Conservation (phyloP, 2,113 vertebrate genomes). For the Dinomys branickii region DNA sequence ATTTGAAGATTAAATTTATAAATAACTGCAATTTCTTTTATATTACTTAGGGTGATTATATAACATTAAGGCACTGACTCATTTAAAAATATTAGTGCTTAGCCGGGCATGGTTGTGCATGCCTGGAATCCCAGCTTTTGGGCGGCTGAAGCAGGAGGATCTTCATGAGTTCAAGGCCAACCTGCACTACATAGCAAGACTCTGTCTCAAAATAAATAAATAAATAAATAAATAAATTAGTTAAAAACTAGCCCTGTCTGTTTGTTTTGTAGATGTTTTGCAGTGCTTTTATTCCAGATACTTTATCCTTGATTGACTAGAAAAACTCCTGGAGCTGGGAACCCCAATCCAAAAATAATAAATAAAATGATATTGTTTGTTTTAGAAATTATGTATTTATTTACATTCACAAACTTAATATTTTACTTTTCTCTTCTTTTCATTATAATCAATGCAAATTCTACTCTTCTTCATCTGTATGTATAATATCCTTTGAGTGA, state of each 20-base stretch:
- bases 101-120: too few relatives aligned
- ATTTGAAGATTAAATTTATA: background rate
- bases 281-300: background rate
- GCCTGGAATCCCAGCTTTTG: too few relatives aligned
- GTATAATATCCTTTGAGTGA: conserved; percentile 42
- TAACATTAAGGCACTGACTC: background rate
- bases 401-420: conserved; percentile 62
- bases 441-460: conserved; percentile 72
- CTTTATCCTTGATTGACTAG: conserved; percentile 4
- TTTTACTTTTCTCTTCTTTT: conserved; percentile 70
- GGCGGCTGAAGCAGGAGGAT: too few relatives aligned
- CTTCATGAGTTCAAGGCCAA: too few relatives aligned
- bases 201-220: too few relatives aligned
- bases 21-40: background rate
- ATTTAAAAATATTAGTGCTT: background rate
- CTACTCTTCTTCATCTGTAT: conserved; percentile 67
- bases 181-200: too few relatives aligned
- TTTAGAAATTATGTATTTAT: conserved; percentile 67
- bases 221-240: too few relatives aligned
- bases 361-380: conserved; percentile 67
- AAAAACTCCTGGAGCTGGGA: conserved; percentile 12
- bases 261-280: background rate
- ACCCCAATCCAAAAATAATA: conserved; percentile 4
- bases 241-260: too few relatives aligned
- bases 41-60: background rate